Base-by-base conservation (phyloP, 2,113 vertebrate genomes). In the Podocnemis expansa region DNA sequence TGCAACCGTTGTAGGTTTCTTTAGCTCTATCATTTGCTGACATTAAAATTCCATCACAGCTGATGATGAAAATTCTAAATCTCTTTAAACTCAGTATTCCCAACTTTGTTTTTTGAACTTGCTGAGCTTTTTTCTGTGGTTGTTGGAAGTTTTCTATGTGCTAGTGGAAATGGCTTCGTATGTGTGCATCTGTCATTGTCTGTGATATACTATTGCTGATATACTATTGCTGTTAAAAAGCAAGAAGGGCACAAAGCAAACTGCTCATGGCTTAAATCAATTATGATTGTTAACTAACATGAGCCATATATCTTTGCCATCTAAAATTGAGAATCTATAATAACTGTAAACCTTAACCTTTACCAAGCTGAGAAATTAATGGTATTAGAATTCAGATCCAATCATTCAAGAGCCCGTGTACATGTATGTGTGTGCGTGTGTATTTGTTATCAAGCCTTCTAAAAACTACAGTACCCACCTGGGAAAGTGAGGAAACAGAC, bases 221-320 rank as follows among this genome's bases (percentile, higher is more conserved):
- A 93, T 95, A 87, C 24, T 89, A 1, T 58, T n/a, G 63, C 38
- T 91, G 27, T 47, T 63, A 49, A 85, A 91, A 29, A 95, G 76
- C 41, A 51, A 83, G 55, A 84, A 91, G 47, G 75, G 78, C 90
- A 95, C 78, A 94, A 86, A 97, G 70, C 58, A 91, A 91, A 87
- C 2, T 0, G 19, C 58, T 90, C 43, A n/a, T 22, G 5, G 83
- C 88, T 97, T 94, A 97, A 97, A 97, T 93, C 79, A 76, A 97
- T 45, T 10, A 6, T 56, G 58, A 93, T 90, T 80, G 9, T 96
- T 97, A 96, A 89, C 82, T 93, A 88, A 82, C 38, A n/a, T 1
- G 7, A 83, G 41, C 89, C 22, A 45, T 31, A 1, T 31, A 5
- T 86, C 86, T 79, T 34, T 87, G 75, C 85, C 34, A 1, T 41